Conservation (phyloP, 2,888 invertebrate species). For the Lordiphosa andalusiaca region DNA sequence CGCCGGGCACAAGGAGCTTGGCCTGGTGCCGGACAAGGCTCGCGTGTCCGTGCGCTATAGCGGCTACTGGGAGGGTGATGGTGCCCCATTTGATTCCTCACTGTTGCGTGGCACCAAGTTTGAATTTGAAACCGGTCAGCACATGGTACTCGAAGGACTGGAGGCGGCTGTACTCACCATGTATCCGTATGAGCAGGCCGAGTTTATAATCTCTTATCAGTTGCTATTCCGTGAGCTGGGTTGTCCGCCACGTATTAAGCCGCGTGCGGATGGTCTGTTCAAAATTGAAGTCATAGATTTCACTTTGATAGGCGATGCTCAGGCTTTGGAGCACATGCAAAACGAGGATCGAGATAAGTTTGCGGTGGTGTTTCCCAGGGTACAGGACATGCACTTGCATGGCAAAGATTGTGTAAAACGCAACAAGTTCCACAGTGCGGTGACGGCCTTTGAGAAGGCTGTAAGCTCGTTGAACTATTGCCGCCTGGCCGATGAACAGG, state of each 20-base stretch:
- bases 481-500: conserved; percentile 83
- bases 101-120: conserved; percentile 73
- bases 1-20: conserved; percentile 51
- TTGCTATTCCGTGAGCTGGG: conserved; percentile 89
- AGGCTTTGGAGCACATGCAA: conserved; percentile 78
- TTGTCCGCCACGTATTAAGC: conserved; percentile 89
- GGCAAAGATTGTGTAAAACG: conserved; percentile 83
- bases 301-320: conserved; percentile 77
- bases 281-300: conserved; percentile 87
- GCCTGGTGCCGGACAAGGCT: conserved; percentile 67
- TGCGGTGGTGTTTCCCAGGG: conserved; percentile 83
- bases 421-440: conserved; percentile 79
- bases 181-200: conserved; percentile 88
- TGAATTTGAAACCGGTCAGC: conserved; percentile 68
- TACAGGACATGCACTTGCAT: conserved; percentile 83
- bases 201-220: conserved; percentile 87
- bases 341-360: conserved; percentile 85
- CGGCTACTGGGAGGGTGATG: conserved; percentile 77
- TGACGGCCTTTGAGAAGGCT: conserved; percentile 83
- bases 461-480: conserved; percentile 85
- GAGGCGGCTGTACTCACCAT: conserved; percentile 88
- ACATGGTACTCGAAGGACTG: conserved; percentile 83
- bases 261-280: conserved; percentile 86
- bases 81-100: conserved; percentile 79
- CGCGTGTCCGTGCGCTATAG: conserved; percentile 77